phyloP scores from a whole-genome alignment of 2,888 invertebrate genomes.

The Orthosia gothica region DNA sequence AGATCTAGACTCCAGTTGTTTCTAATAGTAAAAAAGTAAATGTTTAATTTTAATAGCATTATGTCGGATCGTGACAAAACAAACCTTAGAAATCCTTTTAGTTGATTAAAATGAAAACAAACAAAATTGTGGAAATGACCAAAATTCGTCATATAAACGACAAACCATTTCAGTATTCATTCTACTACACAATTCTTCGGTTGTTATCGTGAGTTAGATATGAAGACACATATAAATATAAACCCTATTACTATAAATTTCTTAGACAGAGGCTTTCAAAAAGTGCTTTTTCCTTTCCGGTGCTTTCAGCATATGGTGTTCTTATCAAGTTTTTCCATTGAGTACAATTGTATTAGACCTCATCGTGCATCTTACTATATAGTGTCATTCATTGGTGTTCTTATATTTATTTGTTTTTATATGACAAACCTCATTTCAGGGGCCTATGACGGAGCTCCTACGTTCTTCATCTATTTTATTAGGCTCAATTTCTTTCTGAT shows the following conservation, averaged over 20 bases:
- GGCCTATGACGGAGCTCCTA: accelerated
- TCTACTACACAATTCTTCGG: neutral
- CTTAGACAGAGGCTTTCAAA: slow-evolving; percentile 36
- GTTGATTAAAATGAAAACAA: slow-evolving; percentile 11
- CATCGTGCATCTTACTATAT: slow-evolving; percentile 25
- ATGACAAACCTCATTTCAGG: accelerated
- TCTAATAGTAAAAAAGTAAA: too few relatives aligned
- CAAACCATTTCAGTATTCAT: neutral
- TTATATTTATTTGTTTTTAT: neutral
- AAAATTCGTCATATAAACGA: neutral
- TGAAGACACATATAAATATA: slow-evolving; percentile 19
- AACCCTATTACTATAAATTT: slow-evolving; percentile 17
- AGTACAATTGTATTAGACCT: slow-evolving; percentile 46
- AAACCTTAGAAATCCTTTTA: neutral
- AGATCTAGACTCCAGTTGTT: too few relatives aligned
- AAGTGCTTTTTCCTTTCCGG: slow-evolving; percentile 16
- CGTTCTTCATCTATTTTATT: neutral
- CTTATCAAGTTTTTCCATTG: slow-evolving; percentile 32
- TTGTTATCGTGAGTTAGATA: neutral
- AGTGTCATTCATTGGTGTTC: slow-evolving; percentile 24
- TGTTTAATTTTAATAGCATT: too few relatives aligned
- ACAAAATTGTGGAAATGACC: neutral
- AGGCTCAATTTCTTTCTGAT: neutral
- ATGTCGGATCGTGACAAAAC: neutral
- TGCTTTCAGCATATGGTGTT: slow-evolving; percentile 31